Conservation (phyloP, 2,797 vertebrate species). For the Propithecus deckenii region DNA sequence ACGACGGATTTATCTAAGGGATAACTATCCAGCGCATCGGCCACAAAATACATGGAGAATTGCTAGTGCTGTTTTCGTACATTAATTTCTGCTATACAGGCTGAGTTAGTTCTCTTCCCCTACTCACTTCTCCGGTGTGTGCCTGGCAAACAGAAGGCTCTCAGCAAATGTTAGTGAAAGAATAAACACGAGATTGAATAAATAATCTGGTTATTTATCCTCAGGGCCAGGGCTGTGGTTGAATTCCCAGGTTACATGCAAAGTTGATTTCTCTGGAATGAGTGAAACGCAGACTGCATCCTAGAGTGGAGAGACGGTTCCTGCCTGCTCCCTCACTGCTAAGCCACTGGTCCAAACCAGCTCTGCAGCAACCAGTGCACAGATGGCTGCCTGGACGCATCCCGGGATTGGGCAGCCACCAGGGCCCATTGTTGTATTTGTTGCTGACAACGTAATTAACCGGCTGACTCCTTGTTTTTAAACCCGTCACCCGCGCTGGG, state of each 20-base stretch:
- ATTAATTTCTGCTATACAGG: neutral
- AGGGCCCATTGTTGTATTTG: neutral
- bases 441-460: conserved; percentile 68
- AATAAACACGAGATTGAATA: neutral
- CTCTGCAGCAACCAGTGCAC: neutral
- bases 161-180: neutral
- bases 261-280: neutral
- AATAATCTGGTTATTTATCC: neutral
- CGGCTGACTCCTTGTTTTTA: conserved; percentile 59
- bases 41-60: neutral
- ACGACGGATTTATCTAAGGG: neutral
- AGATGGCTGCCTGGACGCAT: conserved; percentile 11
- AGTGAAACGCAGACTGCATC: neutral
- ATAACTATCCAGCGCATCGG: neutral
- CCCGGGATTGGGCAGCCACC: neutral
- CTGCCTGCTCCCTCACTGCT: neutral
- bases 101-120: neutral
- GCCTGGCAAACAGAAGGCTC: neutral
- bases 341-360: neutral
- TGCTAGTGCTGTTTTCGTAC: neutral
- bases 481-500: conserved; percentile 18
- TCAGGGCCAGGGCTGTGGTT: neutral
- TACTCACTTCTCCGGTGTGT: neutral
- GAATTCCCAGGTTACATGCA: neutral
- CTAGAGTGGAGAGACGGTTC: neutral